Evolutionary conservation across 2,797 vertebrate species (phyloP).

Genomic region (Delichon dasypus): DNA sequence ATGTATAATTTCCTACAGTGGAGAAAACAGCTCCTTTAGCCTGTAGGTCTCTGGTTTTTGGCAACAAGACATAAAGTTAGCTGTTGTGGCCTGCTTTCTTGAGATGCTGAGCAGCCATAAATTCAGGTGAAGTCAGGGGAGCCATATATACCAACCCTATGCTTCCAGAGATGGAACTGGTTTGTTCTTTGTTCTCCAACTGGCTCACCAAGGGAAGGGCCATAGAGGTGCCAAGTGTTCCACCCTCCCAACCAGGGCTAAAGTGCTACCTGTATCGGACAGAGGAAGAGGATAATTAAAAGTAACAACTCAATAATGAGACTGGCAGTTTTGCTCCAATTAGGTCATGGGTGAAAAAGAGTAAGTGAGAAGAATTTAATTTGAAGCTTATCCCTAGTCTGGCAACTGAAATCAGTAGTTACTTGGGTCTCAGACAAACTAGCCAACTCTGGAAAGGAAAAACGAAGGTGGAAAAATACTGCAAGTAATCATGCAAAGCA

Average conservation of each 20-base stretch:
- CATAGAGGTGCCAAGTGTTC: background rate
- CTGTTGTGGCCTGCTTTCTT: background rate
- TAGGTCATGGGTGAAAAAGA: background rate
- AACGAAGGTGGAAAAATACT: constrained; percentile 7
- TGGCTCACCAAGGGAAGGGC: background rate
- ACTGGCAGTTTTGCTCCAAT: background rate
- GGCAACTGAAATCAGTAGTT: background rate
- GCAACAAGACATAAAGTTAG: background rate
- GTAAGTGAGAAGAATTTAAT: background rate
- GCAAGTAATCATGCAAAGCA: constrained; percentile 35
- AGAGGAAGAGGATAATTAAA: background rate
- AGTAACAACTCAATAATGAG: background rate
- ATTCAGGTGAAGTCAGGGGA: background rate
- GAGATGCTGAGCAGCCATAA: background rate
- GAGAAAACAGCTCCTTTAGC: background rate
- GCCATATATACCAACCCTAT: fast-evolving
- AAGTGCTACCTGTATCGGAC: background rate
- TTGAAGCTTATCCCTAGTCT: background rate
- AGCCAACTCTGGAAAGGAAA: background rate
- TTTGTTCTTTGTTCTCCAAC: background rate
- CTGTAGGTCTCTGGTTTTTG: background rate
- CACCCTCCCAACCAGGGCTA: background rate
- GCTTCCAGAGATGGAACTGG: background rate
- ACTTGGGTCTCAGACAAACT: background rate
- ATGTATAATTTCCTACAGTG: background rate